Evolutionary conservation across 2,797 vertebrate genomes (phyloP), one percentile per base, ranked within the genome.

Genomic region (Sphenodon punctatus): DNA sequence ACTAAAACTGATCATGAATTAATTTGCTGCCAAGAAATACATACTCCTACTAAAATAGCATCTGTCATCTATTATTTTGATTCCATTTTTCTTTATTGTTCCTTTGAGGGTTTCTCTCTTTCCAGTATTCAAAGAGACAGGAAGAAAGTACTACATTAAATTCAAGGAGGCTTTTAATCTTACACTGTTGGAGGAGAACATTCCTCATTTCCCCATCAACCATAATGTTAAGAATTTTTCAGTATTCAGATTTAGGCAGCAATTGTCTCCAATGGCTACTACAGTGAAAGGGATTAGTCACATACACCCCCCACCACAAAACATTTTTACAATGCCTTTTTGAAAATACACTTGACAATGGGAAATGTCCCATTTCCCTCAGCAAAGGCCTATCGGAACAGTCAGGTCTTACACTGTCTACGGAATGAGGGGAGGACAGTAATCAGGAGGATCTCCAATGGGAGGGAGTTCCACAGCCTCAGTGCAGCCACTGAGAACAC

Each of bases 1-100:
- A 91, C 90, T 87, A 87, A 81, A 90, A 84, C 67, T 80, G 49
- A 78, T 6, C 79, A 41, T 17, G 77, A 86, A 78, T 85, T 84
- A 91, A 91, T 80, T 72, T 91, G 72, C 75, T 90, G 67, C 63
- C 5, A 2, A 82, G 75, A 75, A 64, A 67, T 34, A 80, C 22
- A 22, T 56, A 20, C 13, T 76, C 73, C 61, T 42, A 71, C 34
- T 59, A 72, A 67, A 60, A 45, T n/a, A 42, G 9, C 19, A 22
- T 51, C 74, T 88, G 41, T 19, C 83, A 80, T 34, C 66, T 77
- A 38, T 79, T 72, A 61, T 43, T 86, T 89, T 81, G 74, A 82
- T 77, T 84, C 36, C 17, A 53, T 67, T 86, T 83, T 51, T 76
- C 53, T 41, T 6, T 25, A 88, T 78, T 79, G 25, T 87, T 88